Conservation (phyloP, 2,888 invertebrate species). For the Iselma pallidipennis region DNA sequence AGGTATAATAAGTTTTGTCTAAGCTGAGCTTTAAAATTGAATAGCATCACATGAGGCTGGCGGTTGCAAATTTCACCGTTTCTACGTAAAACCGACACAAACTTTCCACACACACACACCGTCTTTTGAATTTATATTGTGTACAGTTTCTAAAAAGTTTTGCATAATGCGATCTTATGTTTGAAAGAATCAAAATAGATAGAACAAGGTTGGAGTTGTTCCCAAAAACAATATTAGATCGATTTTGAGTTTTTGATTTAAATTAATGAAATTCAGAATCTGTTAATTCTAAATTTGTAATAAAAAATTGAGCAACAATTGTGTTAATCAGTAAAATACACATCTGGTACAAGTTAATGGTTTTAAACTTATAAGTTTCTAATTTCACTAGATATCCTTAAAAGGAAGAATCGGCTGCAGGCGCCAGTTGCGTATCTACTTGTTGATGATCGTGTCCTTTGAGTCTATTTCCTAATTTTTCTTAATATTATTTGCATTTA, state of each 20-base stretch:
- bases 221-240: background rate
- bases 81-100: conserved; percentile 4
- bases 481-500: conserved; percentile 3
- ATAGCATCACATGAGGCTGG: conserved; percentile 14
- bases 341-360: conserved; percentile 7
- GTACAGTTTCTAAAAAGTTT: conserved; percentile 9
- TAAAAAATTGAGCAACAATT: background rate
- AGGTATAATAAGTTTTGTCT: conserved; percentile 30
- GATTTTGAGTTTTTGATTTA: background rate
- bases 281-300: background rate
- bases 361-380: conserved; percentile 11
- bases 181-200: background rate
- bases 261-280: background rate
- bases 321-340: background rate
- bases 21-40: conserved; percentile 30
- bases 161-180: conserved; percentile 9
- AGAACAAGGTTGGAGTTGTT: too few relatives aligned
- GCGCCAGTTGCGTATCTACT: background rate
- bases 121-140: conserved; percentile 7
- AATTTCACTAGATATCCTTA: conserved; percentile 26
- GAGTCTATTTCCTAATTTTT: background rate
- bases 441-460: background rate
- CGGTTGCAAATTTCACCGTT: conserved; percentile 9
- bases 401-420: conserved; percentile 21
- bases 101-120: background rate